A percentile compares a stretch with the other conserved stretches of the same genome.
phyloP scores from a whole-genome alignment of 2,797 vertebrate genomes.

The Martes flavigula region DNA sequence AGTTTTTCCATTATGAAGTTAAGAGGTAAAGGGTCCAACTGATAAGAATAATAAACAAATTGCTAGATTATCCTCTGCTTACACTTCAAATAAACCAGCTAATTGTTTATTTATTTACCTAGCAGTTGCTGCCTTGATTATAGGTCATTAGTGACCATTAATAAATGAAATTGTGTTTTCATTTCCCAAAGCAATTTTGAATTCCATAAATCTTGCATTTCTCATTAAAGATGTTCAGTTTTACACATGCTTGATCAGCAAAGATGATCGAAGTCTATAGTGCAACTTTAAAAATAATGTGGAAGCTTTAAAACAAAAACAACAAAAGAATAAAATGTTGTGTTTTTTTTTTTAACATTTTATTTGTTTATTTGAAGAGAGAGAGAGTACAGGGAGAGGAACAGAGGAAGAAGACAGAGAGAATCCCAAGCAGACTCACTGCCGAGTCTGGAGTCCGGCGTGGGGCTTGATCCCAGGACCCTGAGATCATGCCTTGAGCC shows the following conservation, averaged over 20 bases:
- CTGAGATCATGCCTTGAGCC: background rate
- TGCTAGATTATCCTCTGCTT: constrained; percentile 48
- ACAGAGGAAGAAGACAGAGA: background rate
- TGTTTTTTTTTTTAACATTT: background rate
- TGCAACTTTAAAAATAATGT: background rate
- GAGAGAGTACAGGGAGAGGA: background rate
- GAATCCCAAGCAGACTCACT: background rate
- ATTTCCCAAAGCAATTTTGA: constrained; percentile 57
- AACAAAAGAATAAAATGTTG: background rate
- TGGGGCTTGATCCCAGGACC: background rate
- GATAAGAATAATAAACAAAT: constrained; percentile 53
- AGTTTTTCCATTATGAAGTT: constrained; percentile 24
- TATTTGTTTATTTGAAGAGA: background rate
- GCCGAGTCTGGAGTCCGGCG: background rate
- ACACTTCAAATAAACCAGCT: constrained; percentile 43
- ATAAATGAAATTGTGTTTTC: constrained; percentile 61
- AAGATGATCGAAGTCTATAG: background rate
- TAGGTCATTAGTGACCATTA: constrained; percentile 52
- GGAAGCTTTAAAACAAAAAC: background rate
- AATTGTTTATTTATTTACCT: constrained; percentile 68
- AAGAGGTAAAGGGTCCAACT: background rate
- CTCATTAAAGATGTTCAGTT: constrained; percentile 28
- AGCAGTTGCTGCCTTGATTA: constrained; percentile 35
- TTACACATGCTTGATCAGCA: constrained; percentile 18
- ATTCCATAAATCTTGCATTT: constrained; percentile 58